Evolutionary conservation across 2,888 invertebrate species (phyloP), one percentile per base, ranked within the genome.

Genomic region (Eupeodes latifasciatus): DNA sequence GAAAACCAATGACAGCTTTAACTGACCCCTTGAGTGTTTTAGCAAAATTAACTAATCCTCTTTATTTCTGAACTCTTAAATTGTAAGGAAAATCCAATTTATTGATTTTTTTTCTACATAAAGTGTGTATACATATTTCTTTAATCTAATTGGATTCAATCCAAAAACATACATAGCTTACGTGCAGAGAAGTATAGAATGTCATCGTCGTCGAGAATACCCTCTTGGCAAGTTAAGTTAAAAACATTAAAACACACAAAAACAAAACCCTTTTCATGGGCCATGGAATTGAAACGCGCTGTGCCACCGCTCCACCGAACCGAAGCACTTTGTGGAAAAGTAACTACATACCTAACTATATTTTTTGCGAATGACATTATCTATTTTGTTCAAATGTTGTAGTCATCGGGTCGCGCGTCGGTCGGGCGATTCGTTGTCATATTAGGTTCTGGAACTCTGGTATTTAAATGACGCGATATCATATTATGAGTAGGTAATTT

Each of bases 121-220:
- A 27, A 27, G 1, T 67, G 36, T 5, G 36, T 67, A 0, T 19
- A n/a, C n/a, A n/a, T n/a, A 27, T 19, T 67, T 49, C 66, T 49
- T n/a, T 34, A 71, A 12, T 27, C n/a, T 72, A 72, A 72, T 72
- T 72, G 72, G 72, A 72, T 72, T 59, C 57, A 47, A n/a, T 72
- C 72, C 57, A 72, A 72, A 27, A 72, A 59, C 44, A 57, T 72
- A 47, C 47, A 59, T 10, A 59, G 36, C 14, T 59, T 59, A 72
- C 59, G 57, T 47, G 59, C 34, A 40, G 6, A 9, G 9, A 44
- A 34, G 6, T 9, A 19, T 55, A 44, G 27, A 57, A 34, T 72
- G 47, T 72, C 59, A 72, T 72, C 5, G 6, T 27, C 1, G 27
- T 27, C 27, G 5, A 55, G 12, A 44, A 14, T 59, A 9, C 12